Conservation (phyloP, 1,140 invertebrate genomes). For the Thrips palmi region DNA sequence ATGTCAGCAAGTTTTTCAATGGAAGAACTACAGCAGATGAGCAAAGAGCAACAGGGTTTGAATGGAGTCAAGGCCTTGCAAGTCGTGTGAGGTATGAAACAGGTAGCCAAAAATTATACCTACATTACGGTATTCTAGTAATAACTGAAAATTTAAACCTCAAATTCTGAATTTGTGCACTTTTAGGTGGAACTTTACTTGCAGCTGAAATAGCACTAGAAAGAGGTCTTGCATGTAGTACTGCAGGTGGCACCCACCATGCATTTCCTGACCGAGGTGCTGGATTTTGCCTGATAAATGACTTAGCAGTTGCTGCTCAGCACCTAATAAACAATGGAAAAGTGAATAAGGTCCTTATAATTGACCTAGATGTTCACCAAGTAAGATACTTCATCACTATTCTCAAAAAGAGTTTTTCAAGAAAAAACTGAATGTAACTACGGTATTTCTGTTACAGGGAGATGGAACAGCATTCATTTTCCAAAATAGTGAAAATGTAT, state of each 20-base stretch:
- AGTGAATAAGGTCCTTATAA: slow-evolving; percentile 19
- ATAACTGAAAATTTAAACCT: slow-evolving; percentile 7
- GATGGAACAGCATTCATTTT: slow-evolving; percentile 24
- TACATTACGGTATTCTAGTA: neutral
- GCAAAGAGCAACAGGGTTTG: slow-evolving; percentile 20
- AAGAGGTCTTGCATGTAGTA: slow-evolving; percentile 21
- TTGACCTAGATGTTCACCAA: slow-evolving; percentile 25
- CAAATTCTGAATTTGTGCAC: slow-evolving; percentile 4
- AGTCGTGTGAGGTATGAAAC: slow-evolving; percentile 21
- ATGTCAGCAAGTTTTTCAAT: slow-evolving; percentile 21
- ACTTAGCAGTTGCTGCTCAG: slow-evolving; percentile 20
- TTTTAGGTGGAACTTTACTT: slow-evolving; percentile 20
- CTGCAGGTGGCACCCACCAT: slow-evolving; percentile 23
- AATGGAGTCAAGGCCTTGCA: slow-evolving; percentile 20
- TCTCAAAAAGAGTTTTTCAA: too few relatives aligned
- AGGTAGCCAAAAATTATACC: slow-evolving; percentile 13
- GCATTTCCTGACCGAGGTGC: slow-evolving; percentile 20
- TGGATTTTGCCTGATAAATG: slow-evolving; percentile 23
- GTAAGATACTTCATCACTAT: too few relatives aligned
- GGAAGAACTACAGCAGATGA: slow-evolving; percentile 18
- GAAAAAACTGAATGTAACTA: neutral
- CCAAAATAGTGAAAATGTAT: slow-evolving; percentile 17
- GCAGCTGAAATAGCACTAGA: slow-evolving; percentile 18
- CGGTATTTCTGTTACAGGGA: slow-evolving; percentile 17
- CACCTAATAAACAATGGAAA: slow-evolving; percentile 13